Base-by-base conservation (phyloP, 2,797 vertebrate species). In the Thalassophryne amazonica region DNA sequence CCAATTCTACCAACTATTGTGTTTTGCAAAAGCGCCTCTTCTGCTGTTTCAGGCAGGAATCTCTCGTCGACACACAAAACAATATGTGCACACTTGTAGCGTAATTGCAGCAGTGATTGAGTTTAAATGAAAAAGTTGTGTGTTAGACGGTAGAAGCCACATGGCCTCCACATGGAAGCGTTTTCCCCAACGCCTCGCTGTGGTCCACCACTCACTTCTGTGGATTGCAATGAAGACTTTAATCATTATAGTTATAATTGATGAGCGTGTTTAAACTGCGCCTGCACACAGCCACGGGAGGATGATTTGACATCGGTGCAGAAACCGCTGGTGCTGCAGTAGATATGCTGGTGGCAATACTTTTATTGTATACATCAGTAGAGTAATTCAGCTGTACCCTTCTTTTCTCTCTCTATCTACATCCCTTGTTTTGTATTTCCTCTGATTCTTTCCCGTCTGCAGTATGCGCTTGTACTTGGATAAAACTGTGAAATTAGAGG, bases 401-500 rank as follows among this genome's bases (percentile, higher is more conserved):
- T 13, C 22, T 14, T 41, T 6, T 12, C 3, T 37, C 15, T 2
- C 0, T n/a, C 5, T 5, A 5, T 5, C 25, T 10, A 20, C 20
- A 11, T 31, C 14, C 7, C 21, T 28, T 4, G 6, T 34, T 14
- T 13, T 9, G 37, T 7, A 42, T 7, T 34, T 21, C n/a, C n/a
- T n/a, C n/a, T n/a, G 14, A 1, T n/a, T 17, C 39, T 7, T 49
- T 13, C 22, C 46, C 8, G 2, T 46, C 41, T 18, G 29, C 53
- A 30, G 27, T 39, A 17, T 45, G 47, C 64, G 66, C 61, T 42
- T 34, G 17, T 48, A 4, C 66, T 65, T 60, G 69, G 70, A 76
- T 77, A 70, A 73, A 79, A 80, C 69, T 28, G 58, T 55, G 68
- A 77, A 85, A 83, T 86, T 85, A 84, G 67, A 84, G 80, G 83